Conservation (phyloP, 2,888 invertebrate species). For the Cantharis flavilabris region DNA sequence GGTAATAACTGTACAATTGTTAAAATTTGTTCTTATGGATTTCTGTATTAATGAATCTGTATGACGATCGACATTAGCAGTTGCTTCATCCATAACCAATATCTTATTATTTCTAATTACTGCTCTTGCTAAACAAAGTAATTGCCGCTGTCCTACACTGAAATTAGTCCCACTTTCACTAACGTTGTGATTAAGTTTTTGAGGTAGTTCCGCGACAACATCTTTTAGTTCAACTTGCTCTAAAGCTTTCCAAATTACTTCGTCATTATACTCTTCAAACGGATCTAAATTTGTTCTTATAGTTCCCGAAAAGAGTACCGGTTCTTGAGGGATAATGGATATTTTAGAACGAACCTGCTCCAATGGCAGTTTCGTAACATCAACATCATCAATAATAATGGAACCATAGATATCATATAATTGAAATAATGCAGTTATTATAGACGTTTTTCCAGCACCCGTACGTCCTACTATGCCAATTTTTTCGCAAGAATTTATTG, state of each 20-base stretch:
- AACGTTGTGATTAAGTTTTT: conserved; percentile 69
- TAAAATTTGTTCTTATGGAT: conserved; percentile 73
- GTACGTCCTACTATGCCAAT: conserved; percentile 83
- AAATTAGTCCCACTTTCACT: conserved; percentile 64
- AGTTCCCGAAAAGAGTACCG: conserved; percentile 84
- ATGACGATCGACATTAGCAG: conserved; percentile 77
- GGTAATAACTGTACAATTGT: conserved; percentile 74
- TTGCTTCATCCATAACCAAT: conserved; percentile 66
- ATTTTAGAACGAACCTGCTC: conserved; percentile 76
- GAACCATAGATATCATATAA: conserved; percentile 78
- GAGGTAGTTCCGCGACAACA: conserved; percentile 62
- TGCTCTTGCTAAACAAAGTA: conserved; percentile 71
- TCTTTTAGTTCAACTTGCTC: conserved; percentile 54
- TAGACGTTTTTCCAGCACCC: conserved; percentile 83
- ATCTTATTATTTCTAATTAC: conserved; percentile 54
- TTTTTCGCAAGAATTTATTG: conserved; percentile 71
- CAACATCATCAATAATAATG: conserved; percentile 79
- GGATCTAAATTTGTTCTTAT: conserved; percentile 90
- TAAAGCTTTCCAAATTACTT: conserved; percentile 78
- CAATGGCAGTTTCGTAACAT: conserved; percentile 72
- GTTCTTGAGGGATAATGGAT: conserved; percentile 87
- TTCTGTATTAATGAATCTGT: conserved; percentile 75
- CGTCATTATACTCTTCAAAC: conserved; percentile 78
- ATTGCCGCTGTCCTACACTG: conserved; percentile 62
- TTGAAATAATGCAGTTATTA: conserved; percentile 80